Evolutionary conservation across 2,888 invertebrate genomes (phyloP).

Genomic region (Eristalis intricaria): DNA sequence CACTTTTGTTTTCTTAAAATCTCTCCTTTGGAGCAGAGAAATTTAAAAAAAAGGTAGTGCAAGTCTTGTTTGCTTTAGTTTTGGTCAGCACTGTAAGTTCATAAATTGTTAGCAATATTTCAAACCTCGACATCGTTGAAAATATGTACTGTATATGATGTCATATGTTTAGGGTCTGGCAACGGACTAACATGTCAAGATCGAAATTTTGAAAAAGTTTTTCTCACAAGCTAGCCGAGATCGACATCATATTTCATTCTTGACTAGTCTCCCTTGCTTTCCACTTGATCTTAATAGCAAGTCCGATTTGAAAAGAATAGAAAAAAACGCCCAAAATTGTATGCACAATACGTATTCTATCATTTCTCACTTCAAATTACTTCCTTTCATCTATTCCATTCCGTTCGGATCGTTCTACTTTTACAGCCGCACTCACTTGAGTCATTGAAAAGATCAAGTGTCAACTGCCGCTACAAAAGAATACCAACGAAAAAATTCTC

Average conservation of each 20-base stretch:
- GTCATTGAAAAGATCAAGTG: constrained; percentile 22
- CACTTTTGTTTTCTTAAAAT: too few species aligned
- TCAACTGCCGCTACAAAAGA: neutral
- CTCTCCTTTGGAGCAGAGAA: too few species aligned
- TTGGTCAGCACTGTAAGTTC: too few species aligned
- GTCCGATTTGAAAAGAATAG: neutral
- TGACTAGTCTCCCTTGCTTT: neutral
- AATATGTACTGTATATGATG: too few species aligned
- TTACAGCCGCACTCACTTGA: neutral
- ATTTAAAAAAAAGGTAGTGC: too few species aligned
- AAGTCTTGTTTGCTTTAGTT: too few species aligned
- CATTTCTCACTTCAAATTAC: neutral
- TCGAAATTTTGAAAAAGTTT: too few species aligned
- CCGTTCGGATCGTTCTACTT: neutral
- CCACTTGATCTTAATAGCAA: neutral
- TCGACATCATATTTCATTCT: neutral
- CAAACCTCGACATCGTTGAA: too few species aligned
- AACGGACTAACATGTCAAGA: too few species aligned
- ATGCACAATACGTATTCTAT: neutral
- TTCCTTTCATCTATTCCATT: neutral
- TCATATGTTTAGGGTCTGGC: too few species aligned
- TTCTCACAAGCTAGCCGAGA: neutral
- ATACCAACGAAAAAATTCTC: neutral
- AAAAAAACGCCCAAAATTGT: neutral
- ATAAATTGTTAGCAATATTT: too few species aligned